A percentile compares a stretch with the other conserved stretches of the same genome.
phyloP scores from a whole-genome alignment of 37 sponge, comb jelly and placozoan genomes.

The Spongilla lacustris region DNA sequence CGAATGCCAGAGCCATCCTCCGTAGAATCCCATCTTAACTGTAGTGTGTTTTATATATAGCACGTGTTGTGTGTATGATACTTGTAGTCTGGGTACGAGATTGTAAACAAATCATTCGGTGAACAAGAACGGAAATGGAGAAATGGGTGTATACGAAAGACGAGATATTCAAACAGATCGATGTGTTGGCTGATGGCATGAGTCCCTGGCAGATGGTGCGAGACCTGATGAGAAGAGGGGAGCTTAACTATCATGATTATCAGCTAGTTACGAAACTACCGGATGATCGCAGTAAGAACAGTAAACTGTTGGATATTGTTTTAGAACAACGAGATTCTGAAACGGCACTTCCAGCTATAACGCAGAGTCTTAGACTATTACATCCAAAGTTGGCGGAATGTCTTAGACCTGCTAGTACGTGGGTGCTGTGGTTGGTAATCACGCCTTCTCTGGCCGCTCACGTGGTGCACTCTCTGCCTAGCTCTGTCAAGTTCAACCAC shows the following conservation, averaged over 20 bases:
- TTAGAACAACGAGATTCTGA: background rate
- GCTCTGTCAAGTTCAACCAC: background rate
- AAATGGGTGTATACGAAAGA: background rate
- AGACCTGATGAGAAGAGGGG: background rate
- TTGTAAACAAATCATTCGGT: background rate
- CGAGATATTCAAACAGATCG: background rate
- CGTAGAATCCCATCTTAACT: too few species aligned
- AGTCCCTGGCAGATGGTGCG: background rate
- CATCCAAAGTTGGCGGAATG: background rate
- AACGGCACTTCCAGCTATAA: background rate
- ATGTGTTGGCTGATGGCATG: background rate
- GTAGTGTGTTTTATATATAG: too few species aligned
- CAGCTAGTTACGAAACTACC: background rate
- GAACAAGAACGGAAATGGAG: background rate
- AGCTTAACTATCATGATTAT: background rate
- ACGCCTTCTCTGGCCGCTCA: background rate
- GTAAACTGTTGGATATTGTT: background rate
- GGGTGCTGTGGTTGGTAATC: background rate
- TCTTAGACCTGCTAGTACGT: background rate
- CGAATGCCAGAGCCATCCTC: too few species aligned
- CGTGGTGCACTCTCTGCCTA: background rate
- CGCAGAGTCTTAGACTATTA: background rate
- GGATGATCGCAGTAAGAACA: background rate
- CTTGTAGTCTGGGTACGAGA: background rate
- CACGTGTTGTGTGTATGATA: background rate